Evolutionary conservation across 2,113 vertebrate genomes (phyloP), one percentile per base, ranked within the genome.

Genomic region (Phalacrocorax pelagicus): DNA sequence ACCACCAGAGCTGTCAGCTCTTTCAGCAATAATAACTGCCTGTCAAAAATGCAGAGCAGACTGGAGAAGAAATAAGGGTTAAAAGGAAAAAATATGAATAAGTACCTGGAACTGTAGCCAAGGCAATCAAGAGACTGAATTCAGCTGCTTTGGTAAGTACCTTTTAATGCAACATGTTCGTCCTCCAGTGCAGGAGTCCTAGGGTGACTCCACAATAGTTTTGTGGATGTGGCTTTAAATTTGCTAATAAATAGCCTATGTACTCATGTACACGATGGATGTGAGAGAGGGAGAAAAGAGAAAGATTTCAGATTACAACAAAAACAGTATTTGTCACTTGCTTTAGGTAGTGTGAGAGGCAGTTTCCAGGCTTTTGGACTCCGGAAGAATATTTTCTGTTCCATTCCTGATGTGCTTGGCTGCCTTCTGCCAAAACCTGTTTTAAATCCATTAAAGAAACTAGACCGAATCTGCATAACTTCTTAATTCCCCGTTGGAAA

Each of bases 361-460:
- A 79, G 55, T 89, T 95, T 97, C 92, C 80, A 96, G 15, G 17
- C 77, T 94, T 70, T 65, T 54, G 65, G 94, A 81, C 51, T 85
- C 12, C 1, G 46, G 61, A 94, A 81, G 95, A 91, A 5, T 79
- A 94, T 94, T 94, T 94, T 96, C 72, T 96, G 86, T 89, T 95
- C 83, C 91, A 81, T 32, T 94, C 78, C 92, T 81, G 58, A 94
- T 85, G 81, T 75, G 88, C 62, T 94, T 54, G 66, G 83, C 92
- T 84, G 61, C 78, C 29, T 87, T 54, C 72, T 66, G 58, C 86
- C 81, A 75, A 95, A 95, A 92, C 86, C 86, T 91, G 70, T 49
- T 97, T 94, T 85, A 92, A 94, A 94, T 80, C 86, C 81, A 62
- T 75, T 92, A 84, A 96, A 42, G 70, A 89, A 96, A 92, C 49